phyloP scores from a whole-genome alignment of 2,888 invertebrate species.

The Alloplasta piceator region DNA sequence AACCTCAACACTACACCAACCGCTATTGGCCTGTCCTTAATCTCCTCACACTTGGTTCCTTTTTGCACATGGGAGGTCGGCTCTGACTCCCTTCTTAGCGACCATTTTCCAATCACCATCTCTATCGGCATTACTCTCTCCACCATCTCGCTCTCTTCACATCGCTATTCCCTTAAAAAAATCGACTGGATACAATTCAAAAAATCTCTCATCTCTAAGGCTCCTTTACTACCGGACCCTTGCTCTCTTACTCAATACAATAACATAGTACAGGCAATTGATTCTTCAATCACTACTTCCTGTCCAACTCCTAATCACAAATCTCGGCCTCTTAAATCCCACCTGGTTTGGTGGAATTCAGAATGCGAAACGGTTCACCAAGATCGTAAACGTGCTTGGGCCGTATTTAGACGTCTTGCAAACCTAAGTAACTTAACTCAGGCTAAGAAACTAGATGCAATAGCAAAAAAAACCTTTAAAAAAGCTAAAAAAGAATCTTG shows the following conservation, averaged over 20 bases:
- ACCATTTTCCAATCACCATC: conserved; percentile 41
- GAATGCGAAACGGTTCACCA: conserved; percentile 8
- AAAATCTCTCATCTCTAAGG: background rate
- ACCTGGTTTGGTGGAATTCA: conserved; percentile 30
- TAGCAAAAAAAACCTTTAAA: conserved; percentile 25
- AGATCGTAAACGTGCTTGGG: conserved; percentile 33
- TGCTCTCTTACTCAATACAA: background rate
- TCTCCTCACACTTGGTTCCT: background rate
- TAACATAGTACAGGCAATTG: conserved; percentile 8
- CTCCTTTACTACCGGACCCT: background rate
- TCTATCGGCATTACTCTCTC: conserved; percentile 16
- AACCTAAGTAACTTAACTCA: conserved; percentile 3
- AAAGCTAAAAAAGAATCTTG: conserved; percentile 23
- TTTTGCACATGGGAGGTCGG: conserved; percentile 6
- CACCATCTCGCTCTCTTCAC: background rate
- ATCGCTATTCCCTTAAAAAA: conserved; percentile 12
- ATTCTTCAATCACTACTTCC: background rate
- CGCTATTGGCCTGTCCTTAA: conserved; percentile 1
- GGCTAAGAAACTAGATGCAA: conserved; percentile 29
- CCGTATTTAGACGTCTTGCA: background rate
- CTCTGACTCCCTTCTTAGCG: conserved; percentile 30
- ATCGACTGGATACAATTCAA: conserved; percentile 19
- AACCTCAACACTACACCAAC: background rate
- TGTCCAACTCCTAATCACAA: background rate
- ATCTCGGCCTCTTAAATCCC: background rate